A percentile compares a stretch with the other conserved stretches of the same genome.
phyloP scores from a whole-genome alignment of 2,888 invertebrate species.

The Nymphalis urticae region DNA sequence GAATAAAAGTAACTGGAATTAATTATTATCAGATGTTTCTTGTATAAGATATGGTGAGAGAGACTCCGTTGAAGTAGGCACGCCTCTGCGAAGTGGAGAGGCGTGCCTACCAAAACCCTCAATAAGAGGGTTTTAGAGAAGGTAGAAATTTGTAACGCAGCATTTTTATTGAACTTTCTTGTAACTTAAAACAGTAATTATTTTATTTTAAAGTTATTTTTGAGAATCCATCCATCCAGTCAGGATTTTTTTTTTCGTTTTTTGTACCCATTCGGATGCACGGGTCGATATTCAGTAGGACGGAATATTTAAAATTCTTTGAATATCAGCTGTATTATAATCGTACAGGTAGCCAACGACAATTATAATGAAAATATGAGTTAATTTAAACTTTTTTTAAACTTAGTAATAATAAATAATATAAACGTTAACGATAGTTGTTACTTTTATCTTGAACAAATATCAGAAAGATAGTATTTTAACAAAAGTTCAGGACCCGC shows the following conservation, averaged over 20 bases:
- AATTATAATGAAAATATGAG: too few relatives aligned
- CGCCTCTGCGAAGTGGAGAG: too few relatives aligned
- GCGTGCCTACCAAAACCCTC: too few relatives aligned
- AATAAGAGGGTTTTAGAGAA: conserved; percentile 1
- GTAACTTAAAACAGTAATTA: neutral
- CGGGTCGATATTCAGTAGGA: too few relatives aligned
- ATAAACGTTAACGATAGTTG: conserved; percentile 6
- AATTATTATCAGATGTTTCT: conserved; percentile 4
- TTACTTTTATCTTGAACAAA: conserved; percentile 15
- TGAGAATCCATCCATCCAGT: too few relatives aligned
- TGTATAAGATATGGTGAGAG: conserved; percentile 12
- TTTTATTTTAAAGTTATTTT: neutral
- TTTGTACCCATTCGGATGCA: too few relatives aligned
- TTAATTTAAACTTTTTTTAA: too few relatives aligned
- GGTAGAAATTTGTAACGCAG: conserved; percentile 12
- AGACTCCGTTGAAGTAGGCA: conserved; percentile 7
- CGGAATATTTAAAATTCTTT: too few relatives aligned
- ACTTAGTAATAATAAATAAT: too few relatives aligned
- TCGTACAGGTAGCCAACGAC: too few relatives aligned
- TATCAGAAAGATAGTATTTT: conserved; percentile 26
- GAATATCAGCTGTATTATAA: too few relatives aligned
- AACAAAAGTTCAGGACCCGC: conserved; percentile 23
- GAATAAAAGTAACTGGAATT: neutral
- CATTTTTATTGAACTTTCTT: neutral
- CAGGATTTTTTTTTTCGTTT: too few relatives aligned